A percentile compares a stretch with the other conserved stretches of the same genome.
phyloP scores from a whole-genome alignment of 2,888 invertebrate genomes.

The Drosophila cracens region DNA sequence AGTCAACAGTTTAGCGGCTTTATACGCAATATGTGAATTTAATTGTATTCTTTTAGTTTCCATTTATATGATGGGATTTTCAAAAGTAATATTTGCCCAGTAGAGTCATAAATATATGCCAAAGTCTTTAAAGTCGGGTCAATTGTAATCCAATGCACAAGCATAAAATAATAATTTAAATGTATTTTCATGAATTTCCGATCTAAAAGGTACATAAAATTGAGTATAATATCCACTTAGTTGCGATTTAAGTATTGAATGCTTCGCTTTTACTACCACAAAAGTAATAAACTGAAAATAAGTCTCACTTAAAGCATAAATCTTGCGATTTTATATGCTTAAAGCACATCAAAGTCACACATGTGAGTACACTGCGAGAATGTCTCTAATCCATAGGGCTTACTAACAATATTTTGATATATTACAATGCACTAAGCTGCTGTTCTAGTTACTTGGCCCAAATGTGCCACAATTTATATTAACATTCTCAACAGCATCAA shows the following conservation, averaged over 20 bases:
- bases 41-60: neutral
- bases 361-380: neutral
- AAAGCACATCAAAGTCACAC: constrained; percentile 11
- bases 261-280: neutral
- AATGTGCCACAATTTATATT: constrained; percentile 20
- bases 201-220: neutral
- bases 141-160: neutral
- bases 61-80: neutral
- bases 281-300: constrained; percentile 24
- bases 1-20: neutral
- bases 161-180: neutral
- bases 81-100: neutral
- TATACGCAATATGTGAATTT: neutral
- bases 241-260: constrained; percentile 7
- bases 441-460: constrained; percentile 44
- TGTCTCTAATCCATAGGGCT: constrained; percentile 1
- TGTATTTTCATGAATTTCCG: neutral
- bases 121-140: neutral
- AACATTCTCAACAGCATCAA: constrained; percentile 28
- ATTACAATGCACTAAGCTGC: constrained; percentile 27
- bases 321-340: constrained; percentile 3
- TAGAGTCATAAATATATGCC: neutral
- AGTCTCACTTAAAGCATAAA: constrained; percentile 10
- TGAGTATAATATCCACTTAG: neutral
- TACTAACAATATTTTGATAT: constrained; percentile 55